Evolutionary conservation across 2,888 invertebrate species (phyloP), one percentile per base, ranked within the genome.

Genomic region (Trachelus iudaicus): DNA sequence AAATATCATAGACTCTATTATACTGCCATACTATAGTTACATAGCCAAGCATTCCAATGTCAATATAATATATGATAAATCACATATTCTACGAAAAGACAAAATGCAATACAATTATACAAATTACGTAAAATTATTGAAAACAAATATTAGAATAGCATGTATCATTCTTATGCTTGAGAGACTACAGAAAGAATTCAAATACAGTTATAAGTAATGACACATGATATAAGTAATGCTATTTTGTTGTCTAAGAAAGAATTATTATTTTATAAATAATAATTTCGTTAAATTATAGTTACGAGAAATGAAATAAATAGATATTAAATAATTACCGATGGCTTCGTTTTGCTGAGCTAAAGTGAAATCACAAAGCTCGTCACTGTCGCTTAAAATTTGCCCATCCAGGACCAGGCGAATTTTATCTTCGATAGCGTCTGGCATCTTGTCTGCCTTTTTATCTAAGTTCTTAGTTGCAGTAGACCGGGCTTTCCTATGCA

Each of bases 341-440:
- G 95, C 96, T 82, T 96, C 95, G 92, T 97, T 97, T 92, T 97
- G 97, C 89, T 97, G 96, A 78, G 95, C 95, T 77, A 97, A 93
- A 13, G 96, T 94, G 91, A 96, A 97, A 91, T 98, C 97, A 91
- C 97, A 97, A 84, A 96, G 94, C 86, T 95, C 94, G 83, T 95
- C 94, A 83, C 95, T 95, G 77, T 95, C 94, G 76, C 95, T 95
- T 82, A 96, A 91, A 81, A 95, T 94, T 82, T 94, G 92, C 35
- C 96, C 97, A 77, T 94, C 93, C 76, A 97, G 92, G 82, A 97
- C 92, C 85, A 92, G 92, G 83, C 92, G 91, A 83, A 96, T 92
- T 90, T 94, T 94, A 69, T 93, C 92, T 91, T 96, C 95, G 69
- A 96, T 92, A 76, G 92, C 91, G 87, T 94, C 94, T 77, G 93